Percentiles rank a stretch among this genome's conserved stretches.
phyloP scores from a whole-genome alignment of 1,140 invertebrate genomes.

The Aradophagus sp. region DNA sequence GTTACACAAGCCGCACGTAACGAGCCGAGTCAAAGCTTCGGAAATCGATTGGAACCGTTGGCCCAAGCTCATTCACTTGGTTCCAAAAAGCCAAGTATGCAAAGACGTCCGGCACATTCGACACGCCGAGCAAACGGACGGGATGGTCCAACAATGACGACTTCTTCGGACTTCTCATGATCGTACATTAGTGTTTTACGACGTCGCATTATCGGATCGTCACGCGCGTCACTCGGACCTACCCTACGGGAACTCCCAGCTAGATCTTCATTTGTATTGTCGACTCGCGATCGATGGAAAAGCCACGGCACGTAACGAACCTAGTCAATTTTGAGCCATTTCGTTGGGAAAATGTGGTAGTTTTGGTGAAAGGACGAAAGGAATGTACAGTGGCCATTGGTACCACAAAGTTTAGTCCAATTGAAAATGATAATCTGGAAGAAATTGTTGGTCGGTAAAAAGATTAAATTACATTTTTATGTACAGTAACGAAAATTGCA shows the following conservation, averaged over 20 bases:
- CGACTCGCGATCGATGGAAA: slow-evolving; percentile 34
- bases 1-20: slow-evolving; percentile 36
- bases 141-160: slow-evolving; percentile 56
- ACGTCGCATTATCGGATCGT: slow-evolving; percentile 65
- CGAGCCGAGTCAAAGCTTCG: slow-evolving; percentile 33
- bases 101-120: slow-evolving; percentile 58
- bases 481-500: too few relatives aligned
- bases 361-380: too few relatives aligned
- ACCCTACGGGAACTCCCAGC: slow-evolving; percentile 45
- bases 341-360: not conserved
- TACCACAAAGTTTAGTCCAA: not conserved
- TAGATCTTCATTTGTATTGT: slow-evolving; percentile 53
- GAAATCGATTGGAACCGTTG: slow-evolving; percentile 52
- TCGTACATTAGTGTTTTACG: slow-evolving; percentile 72
- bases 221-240: slow-evolving; percentile 64
- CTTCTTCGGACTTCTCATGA: slow-evolving; percentile 61
- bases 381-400: too few relatives aligned
- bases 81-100: slow-evolving; percentile 57
- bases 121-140: slow-evolving; percentile 50
- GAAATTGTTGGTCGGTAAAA: not conserved
- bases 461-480: too few relatives aligned
- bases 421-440: not conserved
- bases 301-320: slow-evolving; percentile 29
- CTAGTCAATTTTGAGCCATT: slow-evolving; percentile 5
- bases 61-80: slow-evolving; percentile 27